Percentiles rank a stretch among this genome's conserved stretches.
These are phyloP conservation scores for Odontesthes bonariensis DNA, from an alignment of 2,113 vertebrate species.

Conservation along the genomic window DNA sequence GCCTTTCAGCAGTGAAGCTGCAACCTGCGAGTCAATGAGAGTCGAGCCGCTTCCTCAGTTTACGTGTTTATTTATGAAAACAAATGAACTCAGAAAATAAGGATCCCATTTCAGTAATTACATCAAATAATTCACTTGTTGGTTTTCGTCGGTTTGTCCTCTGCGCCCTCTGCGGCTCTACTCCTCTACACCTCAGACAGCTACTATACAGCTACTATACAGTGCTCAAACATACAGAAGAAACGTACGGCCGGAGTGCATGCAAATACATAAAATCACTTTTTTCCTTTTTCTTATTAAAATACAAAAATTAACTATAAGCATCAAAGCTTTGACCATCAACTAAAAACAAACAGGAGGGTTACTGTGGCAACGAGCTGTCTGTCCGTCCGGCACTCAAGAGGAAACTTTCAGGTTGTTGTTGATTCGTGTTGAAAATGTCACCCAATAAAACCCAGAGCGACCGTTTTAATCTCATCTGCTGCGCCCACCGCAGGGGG, in stretches of 20 bases:
- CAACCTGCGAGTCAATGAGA: conserved; percentile 7
- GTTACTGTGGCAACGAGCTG: conserved; percentile 62
- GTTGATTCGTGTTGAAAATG: not conserved
- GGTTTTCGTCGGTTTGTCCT: conserved; percentile 78
- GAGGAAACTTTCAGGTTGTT: not conserved
- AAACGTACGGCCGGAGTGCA: conserved; percentile 92
- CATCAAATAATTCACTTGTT: conserved; percentile 85
- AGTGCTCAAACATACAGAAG: conserved; percentile 92
- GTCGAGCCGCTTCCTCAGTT: conserved; percentile 44
- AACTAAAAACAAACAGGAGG: conserved; percentile 72
- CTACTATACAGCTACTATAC: conserved; percentile 88
- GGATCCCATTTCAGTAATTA: conserved; percentile 91
- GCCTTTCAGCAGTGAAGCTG: not conserved
- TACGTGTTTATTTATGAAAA: conserved; percentile 96
- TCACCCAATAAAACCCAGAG: conserved; percentile 9
- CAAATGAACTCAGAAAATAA: conserved; percentile 90
- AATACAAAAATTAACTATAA: conserved; percentile 87
- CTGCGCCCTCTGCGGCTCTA: conserved; percentile 43
- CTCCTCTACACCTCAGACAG: conserved; percentile 69
- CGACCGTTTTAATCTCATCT: too few species aligned
- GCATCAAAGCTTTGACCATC: conserved; percentile 65
- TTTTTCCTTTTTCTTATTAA: conserved; percentile 85
- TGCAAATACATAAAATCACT: conserved; percentile 95
- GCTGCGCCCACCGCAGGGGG: not conserved
- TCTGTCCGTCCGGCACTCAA: conserved; percentile 33